Conservation (phyloP, 2,797 vertebrate species). For the Spea hammondii region DNA sequence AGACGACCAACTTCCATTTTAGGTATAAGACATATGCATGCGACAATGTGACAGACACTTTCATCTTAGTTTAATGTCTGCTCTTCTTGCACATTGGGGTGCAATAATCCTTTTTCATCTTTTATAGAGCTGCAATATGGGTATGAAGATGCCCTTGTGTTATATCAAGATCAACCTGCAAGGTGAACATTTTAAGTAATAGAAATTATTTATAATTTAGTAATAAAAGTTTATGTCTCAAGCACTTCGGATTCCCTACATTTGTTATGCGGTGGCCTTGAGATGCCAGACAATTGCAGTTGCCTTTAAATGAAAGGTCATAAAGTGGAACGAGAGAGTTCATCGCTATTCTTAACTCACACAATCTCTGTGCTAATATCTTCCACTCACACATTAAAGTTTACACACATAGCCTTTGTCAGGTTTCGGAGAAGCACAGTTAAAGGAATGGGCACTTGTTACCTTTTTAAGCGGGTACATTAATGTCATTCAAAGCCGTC, state of each 20-base stretch:
- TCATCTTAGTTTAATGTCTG: conserved; percentile 41
- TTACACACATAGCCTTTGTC: conserved; percentile 70
- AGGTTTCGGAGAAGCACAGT: conserved; percentile 60
- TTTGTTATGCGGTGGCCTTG: conserved; percentile 71
- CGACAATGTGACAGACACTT: conserved; percentile 22
- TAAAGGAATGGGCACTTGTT: conserved; percentile 51
- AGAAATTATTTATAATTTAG: conserved; percentile 83
- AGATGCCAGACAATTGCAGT: conserved; percentile 73
- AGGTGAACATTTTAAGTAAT: conserved; percentile 74
- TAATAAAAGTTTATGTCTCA: conserved; percentile 79
- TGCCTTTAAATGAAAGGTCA: conserved; percentile 74
- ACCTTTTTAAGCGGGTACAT: conserved; percentile 43
- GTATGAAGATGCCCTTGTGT: conserved; percentile 65
- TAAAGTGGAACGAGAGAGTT: conserved; percentile 73
- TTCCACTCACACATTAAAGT: conserved; percentile 75
- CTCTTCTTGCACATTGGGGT: conserved; percentile 41
- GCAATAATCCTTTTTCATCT: conserved; percentile 56
- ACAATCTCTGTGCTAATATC: conserved; percentile 76
- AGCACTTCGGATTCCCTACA: conserved; percentile 72
- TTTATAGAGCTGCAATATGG: conserved; percentile 60
- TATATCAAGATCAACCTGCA: conserved; percentile 80
- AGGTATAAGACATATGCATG: conserved; percentile 6
- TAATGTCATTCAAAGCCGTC: conserved; percentile 53
- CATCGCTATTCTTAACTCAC: conserved; percentile 63
- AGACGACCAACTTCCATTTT: background rate